These are phyloP conservation scores for Atta texana DNA, from an alignment of 1,140 invertebrate species.

Conservation along the genomic window DNA sequence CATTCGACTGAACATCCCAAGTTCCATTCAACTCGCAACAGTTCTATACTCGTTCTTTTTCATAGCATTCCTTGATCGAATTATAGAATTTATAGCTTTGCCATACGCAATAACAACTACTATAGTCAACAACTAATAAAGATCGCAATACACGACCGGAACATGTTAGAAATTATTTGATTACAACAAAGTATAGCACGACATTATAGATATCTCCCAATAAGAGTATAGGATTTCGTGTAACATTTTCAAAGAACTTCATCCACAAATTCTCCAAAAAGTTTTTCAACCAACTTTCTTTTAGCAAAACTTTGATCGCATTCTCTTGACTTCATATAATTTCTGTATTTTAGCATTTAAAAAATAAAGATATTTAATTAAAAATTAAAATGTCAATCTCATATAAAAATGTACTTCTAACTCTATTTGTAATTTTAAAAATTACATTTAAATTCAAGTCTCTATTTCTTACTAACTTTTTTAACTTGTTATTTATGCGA, in stretches of 20 bases:
- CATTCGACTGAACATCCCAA: neutral
- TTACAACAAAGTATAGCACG: constrained; percentile 3
- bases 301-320: neutral
- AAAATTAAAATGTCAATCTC: neutral
- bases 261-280: neutral
- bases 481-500: too few species aligned
- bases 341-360: neutral
- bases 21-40: neutral
- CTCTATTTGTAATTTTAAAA: neutral
- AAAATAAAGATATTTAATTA: neutral
- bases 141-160: constrained; percentile 1
- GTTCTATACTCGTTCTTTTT: neutral
- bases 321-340: neutral
- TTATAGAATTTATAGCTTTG: constrained; percentile 60
- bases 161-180: constrained; percentile 3
- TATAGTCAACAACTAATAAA: constrained; percentile 57
- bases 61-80: neutral
- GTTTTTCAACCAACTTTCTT: neutral
- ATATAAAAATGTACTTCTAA: neutral
- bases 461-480: too few species aligned
- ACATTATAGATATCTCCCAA: neutral
- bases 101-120: constrained; percentile 51
- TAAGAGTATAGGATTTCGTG: neutral
- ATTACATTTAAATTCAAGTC: too few species aligned
- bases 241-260: neutral